Evolutionary conservation across 2,113 vertebrate species (phyloP).

Genomic region (Brachyhypopomus gauderio): DNA sequence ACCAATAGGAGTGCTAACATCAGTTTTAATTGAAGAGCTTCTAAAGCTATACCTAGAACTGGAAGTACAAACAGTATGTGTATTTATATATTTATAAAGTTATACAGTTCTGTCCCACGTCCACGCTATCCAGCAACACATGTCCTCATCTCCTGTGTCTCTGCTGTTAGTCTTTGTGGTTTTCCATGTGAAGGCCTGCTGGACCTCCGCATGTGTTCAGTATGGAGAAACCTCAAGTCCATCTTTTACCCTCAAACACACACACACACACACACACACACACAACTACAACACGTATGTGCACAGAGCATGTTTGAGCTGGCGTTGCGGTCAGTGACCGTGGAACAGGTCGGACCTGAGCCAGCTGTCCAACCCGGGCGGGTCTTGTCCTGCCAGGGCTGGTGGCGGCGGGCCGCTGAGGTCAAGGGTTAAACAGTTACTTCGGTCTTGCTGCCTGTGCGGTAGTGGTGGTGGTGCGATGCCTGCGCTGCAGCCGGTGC

Average conservation of each 20-base stretch:
- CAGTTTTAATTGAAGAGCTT: constrained; percentile 68
- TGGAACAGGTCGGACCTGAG: not conserved
- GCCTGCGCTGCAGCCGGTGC: constrained; percentile 77
- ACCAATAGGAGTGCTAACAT: constrained; percentile 72
- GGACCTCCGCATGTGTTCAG: constrained; percentile 75
- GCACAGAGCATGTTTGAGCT: constrained; percentile 30
- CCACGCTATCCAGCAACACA: constrained; percentile 57
- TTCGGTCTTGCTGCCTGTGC: constrained; percentile 98
- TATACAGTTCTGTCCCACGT: constrained; percentile 67
- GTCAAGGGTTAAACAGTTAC: constrained; percentile 89
- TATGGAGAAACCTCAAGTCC: constrained; percentile 64
- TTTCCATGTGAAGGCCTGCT: constrained; percentile 76
- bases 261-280: constrained; percentile 37
- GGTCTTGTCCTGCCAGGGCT: not conserved
- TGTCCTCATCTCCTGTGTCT: constrained; percentile 31
- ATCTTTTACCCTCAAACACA: constrained; percentile 32
- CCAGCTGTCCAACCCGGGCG: no score
- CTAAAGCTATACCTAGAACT: constrained; percentile 73
- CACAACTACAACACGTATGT: constrained; percentile 29
- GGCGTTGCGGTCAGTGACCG: constrained; percentile 33
- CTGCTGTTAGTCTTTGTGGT: constrained; percentile 54
- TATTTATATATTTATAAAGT: constrained; percentile 81
- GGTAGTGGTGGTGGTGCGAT: constrained; percentile 91
- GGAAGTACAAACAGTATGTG: constrained; percentile 72
- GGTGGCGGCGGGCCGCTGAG: constrained; percentile 20